Base-by-base conservation (phyloP, 23 tunicate species). In the Ciona savignyi region DNA sequence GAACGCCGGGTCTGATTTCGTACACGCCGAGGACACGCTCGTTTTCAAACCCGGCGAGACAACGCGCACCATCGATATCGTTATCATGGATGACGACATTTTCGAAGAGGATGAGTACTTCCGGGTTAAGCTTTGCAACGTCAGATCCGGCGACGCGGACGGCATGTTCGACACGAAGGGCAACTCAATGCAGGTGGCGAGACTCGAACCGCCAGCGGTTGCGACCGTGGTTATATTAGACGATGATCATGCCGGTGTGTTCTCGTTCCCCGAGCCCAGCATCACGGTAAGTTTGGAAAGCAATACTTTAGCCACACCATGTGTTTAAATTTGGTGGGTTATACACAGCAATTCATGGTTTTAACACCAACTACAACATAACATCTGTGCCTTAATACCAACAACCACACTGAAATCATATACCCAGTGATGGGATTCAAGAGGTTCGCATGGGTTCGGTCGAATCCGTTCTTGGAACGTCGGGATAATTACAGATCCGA, bases 31-130 rank as follows among this genome's bases (percentile, higher is more conserved):
- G 51, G 89, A 82, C 72, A 94, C 95, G 23, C 61, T 94, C 35
- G 75, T 79, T 24, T 94, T 94, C 76, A 80, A 80, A 35, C 83
- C 94, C 21, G 94, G 95, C 15, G 90, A 94, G 69, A 79, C 91
- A 4, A 35, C 76, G 15, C 80, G 77, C 1, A 77, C 77, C 29
- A 51, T 91, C 60, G 67, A 76, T 25, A 72, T 94, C 29, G 49
- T 72, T 34, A 94, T 94, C 60, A 49, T 94, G 66, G 99, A 94
- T 34, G 99, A 94, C 76, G 99, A 94, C 76, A 87, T 94, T 62
- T 94, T 94, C 34, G 99, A 94, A 71, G 99, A 94, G 64, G 99
- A 94, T 56, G 99, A 94, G 66, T 87, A 75, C 70, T 94, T 94
- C 70, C 74, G 79, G 9, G 86, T 94, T 19, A 35, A 78, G 28